These are phyloP conservation scores for Microctonus hyperodae DNA, from an alignment of 2,888 invertebrate genomes.

Conservation along the genomic window DNA sequence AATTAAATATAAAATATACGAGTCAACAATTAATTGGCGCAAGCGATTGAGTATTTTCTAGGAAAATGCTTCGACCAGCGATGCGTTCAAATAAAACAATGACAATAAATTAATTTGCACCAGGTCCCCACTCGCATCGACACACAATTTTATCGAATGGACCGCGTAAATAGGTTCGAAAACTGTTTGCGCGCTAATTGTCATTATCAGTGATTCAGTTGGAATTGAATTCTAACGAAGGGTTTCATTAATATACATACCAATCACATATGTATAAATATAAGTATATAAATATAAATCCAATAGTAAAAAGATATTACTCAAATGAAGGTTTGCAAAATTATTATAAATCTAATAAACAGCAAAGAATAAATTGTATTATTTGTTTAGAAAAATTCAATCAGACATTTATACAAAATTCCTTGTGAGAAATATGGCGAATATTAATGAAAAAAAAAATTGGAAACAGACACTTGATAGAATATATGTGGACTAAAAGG, in stretches of 20 bases:
- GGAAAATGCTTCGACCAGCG: not conserved
- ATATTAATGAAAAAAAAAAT: no score
- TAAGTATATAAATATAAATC: not conserved
- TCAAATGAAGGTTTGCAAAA: no score
- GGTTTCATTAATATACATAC: no score
- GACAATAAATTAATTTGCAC: constrained; percentile 14
- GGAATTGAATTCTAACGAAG: constrained; percentile 13
- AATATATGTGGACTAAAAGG: no score
- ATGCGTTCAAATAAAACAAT: constrained; percentile 12
- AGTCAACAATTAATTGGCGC: constrained; percentile 1
- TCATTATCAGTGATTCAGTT: constrained; percentile 22
- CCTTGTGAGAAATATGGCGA: no score
- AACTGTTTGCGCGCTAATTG: constrained; percentile 21
- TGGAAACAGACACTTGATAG: no score
- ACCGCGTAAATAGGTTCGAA: constrained; percentile 14
- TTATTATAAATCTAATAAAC: no score
- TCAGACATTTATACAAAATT: no score
- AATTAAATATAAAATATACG: not conserved
- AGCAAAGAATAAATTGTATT: no score
- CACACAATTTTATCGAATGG: constrained; percentile 16
- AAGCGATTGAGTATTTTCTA: constrained; percentile 8
- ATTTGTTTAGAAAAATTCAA: no score
- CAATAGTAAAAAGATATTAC: not conserved
- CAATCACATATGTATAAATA: not conserved
- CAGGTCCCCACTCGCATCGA: not conserved